Conservation (phyloP, 2,113 vertebrate genomes). For the Thalassarche chlororhynchos region DNA sequence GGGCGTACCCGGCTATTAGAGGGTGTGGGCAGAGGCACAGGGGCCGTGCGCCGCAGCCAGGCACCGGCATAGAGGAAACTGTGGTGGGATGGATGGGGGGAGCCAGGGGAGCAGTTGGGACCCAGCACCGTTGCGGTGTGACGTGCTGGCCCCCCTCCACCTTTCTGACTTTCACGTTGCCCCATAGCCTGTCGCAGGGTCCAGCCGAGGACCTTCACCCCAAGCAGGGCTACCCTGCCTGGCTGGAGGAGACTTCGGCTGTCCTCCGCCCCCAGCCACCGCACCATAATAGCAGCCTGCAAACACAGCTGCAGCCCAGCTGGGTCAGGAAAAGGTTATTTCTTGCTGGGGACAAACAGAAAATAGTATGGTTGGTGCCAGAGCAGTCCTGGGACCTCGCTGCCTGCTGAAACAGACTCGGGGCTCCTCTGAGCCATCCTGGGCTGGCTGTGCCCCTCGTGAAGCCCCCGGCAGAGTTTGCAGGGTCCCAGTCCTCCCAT, state of each 20-base stretch:
- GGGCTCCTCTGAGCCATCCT: background rate
- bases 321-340: background rate
- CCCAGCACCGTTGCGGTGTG: fast-evolving
- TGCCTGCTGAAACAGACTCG: fast-evolving
- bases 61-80: fast-evolving
- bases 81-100: background rate
- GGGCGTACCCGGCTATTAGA: background rate
- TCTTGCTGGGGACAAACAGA: background rate
- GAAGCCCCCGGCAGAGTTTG: background rate
- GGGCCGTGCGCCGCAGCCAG: background rate
- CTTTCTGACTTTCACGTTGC: background rate
- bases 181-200: fast-evolving
- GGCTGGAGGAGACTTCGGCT: background rate
- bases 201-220: fast-evolving
- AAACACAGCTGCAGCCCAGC: constrained; percentile 19
- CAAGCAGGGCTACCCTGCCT: background rate
- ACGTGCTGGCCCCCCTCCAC: background rate
- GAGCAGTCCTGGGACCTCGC: background rate
- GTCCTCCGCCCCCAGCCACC: background rate
- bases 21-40: background rate
- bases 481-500: background rate
- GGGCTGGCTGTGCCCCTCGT: background rate
- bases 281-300: constrained; percentile 7
- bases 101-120: background rate
- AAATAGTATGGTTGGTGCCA: background rate